Percentiles rank a stretch among this genome's conserved stretches.
These are phyloP conservation scores for Benitochromis conjunctus DNA, from an alignment of 2,113 vertebrate genomes.

Conservation along the genomic window DNA sequence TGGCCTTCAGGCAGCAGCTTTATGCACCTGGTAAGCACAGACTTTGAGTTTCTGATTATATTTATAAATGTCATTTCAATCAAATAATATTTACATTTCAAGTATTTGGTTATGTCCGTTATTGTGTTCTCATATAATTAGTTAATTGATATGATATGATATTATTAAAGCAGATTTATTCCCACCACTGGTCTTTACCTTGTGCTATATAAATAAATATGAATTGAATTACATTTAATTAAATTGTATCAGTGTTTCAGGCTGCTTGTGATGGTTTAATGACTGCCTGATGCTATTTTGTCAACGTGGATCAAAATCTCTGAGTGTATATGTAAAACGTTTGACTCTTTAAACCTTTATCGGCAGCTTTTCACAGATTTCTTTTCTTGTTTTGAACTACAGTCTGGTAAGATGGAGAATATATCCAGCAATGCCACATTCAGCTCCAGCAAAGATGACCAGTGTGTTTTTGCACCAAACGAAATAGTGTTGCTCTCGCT, in stretches of 20 bases:
- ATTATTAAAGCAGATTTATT: no score
- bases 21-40: not conserved
- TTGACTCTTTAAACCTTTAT: not conserved
- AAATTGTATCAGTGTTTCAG: no score
- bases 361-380: not conserved
- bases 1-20: not conserved
- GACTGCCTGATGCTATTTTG: no score
- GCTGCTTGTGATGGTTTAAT: no score
- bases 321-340: not conserved
- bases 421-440: accelerated
- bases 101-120: not conserved
- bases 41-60: not conserved
- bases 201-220: no score
- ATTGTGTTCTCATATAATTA: not conserved
- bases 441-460: accelerated
- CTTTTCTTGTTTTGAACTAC: not conserved
- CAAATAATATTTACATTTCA: not conserved
- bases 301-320: no score
- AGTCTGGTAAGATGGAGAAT: not conserved
- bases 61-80: not conserved
- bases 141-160: no score
- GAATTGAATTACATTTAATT: no score
- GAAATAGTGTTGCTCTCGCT: accelerated
- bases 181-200: no score
- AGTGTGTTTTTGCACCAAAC: accelerated